Evolutionary conservation across 2,797 vertebrate genomes (phyloP), one percentile per base, ranked within the genome.

Genomic region (Acanthurus tractus): DNA sequence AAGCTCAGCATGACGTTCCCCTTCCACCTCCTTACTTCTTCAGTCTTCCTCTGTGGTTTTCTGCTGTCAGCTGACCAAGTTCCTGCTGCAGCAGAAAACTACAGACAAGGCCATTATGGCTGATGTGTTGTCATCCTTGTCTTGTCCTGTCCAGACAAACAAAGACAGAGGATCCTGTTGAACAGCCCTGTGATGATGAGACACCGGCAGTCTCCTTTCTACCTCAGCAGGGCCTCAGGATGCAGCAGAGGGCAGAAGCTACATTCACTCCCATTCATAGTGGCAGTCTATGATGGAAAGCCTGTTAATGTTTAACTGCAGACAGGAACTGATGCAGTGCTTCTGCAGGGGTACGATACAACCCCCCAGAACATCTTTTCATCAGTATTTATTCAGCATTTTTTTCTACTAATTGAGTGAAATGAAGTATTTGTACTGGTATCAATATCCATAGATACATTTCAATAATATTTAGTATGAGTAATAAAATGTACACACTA

Each of bases 291-390:
- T 71, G 88, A 90, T 82, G 82, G 85, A 83, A 18, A 62, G 58
- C 54, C 73, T 77, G 89, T 93, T 92, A 93, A 92, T 93, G 85
- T 88, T 92, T 72, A 92, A 90, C 91, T 74, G 64, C 53, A 76
- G 76, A 85, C 82, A 93, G 91, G 91, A 93, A 93, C 89, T 81
- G 91, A 91, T 85, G 70, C 82, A 73, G 79, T 68, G 72, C 71
- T 85, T 83, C 83, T 89, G 75, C 54, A 56, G 20, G 29, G 5
- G 29, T 29, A 29, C 4, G 29, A 29, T 29, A 29, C 29, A 29
- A 70, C 79, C 63, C 75, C 79, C 70, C 74, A 73, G 74, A 13
- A 68, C 76, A 74, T 81, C 74, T 57, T 86, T 84, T 75, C 54
- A 40, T 53, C 88, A 57, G 29, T 48, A 23, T 45, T 44, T 15